Base-by-base conservation (phyloP, 2,797 vertebrate species). In the Etheostoma nigrum region DNA sequence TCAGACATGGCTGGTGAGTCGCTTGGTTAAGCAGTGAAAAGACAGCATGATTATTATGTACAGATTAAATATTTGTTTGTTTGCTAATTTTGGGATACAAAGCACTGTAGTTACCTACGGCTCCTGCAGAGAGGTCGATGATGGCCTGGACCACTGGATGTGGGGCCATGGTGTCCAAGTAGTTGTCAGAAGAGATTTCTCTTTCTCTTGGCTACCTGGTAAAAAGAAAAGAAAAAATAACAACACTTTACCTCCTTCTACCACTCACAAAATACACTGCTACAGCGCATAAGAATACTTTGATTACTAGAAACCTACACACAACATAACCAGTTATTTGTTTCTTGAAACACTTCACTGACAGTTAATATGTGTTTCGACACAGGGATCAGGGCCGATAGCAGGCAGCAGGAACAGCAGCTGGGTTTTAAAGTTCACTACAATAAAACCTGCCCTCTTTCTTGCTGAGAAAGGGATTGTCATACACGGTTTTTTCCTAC, bases 91-190 rank as follows among this genome's bases (percentile, higher is more conserved):
- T 57, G 14, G 14, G 15, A 60, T 36, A 40, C 2, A n/a, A 25
- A 55, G 25, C 5, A 2, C 21, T 57, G 49, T 14, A 58, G 30
- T 96, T 95, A 99, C 98, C 98, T 94, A 97, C 91, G 19, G 98
- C 98, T 81, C 98, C 98, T 14, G 97, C 96, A 13, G 96, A 97
- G 68, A 99, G 97, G 93, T 99, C 98, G 44, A 99, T 97, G 61
- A 95, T 83, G 78, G 98, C 98, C 91, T 99, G 98, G 82, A 99
- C 83, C 58, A 88, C 96, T 4, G 97, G 96, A 82, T 96, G 97
- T 42, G 96, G 96, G 55, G 94, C 95, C 97, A 99, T 99, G 72
- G 70, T 94, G 83, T 63, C 67, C 8, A 16, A 65, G 40, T 51
- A 40, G 49, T 51, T 21, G 36, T 55, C 67, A 73, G 51, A 74